phyloP scores from a whole-genome alignment of 2,888 invertebrate genomes.

The Phyllotreta striolata region DNA sequence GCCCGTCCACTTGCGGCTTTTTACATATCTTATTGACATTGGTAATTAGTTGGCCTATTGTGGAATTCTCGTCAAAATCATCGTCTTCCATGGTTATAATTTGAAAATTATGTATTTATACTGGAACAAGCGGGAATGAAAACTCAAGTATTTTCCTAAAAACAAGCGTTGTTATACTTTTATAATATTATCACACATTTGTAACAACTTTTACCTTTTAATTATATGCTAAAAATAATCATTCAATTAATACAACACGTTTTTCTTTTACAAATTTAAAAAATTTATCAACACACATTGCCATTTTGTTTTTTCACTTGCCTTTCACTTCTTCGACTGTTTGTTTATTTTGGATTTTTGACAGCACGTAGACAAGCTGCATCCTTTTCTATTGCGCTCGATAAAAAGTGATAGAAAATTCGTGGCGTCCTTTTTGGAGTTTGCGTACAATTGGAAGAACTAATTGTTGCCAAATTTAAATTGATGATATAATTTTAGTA shows the following conservation, averaged over 20 bases:
- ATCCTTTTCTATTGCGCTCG: background rate
- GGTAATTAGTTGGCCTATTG: constrained; percentile 49
- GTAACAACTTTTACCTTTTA: too few relatives aligned
- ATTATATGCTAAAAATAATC: too few relatives aligned
- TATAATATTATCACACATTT: background rate
- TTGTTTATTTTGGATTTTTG: constrained; percentile 13
- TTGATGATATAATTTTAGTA: constrained; percentile 4
- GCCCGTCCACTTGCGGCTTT: constrained; percentile 53
- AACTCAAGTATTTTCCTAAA: background rate
- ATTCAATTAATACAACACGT: too few relatives aligned
- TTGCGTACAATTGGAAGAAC: constrained; percentile 12
- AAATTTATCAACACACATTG: constrained; percentile 22
- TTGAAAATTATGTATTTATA: background rate
- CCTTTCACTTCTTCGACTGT: background rate
- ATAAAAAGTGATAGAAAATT: constrained; percentile 12
- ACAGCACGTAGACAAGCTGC: background rate
- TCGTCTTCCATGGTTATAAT: constrained; percentile 39
- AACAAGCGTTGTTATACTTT: background rate
- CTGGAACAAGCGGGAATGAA: too few relatives aligned
- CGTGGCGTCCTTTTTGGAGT: constrained; percentile 7
- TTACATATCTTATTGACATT: constrained; percentile 51
- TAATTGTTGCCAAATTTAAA: constrained; percentile 12
- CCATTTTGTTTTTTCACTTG: constrained; percentile 35
- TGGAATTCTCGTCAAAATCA: constrained; percentile 38
- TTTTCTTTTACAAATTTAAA: constrained; percentile 15